Evolutionary conservation across 2,888 invertebrate genomes (phyloP).

Genomic region (Malthinus flaveolus): DNA sequence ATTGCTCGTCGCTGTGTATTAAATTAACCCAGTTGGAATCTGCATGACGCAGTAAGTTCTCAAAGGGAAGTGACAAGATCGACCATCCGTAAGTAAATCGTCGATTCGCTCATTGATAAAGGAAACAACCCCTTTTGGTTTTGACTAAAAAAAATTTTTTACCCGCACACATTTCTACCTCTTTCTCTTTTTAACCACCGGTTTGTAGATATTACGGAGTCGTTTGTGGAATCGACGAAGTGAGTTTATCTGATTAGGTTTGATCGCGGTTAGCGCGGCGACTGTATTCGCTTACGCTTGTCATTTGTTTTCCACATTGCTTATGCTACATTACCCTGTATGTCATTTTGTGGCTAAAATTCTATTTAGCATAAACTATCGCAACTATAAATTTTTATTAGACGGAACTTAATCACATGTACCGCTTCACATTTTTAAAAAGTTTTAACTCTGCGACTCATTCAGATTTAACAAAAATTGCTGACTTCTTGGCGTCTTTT

Average conservation of each 20-base stretch:
- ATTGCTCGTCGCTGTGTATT: constrained; percentile 42
- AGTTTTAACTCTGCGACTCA: too few relatives aligned
- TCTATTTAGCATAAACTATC: constrained; percentile 34
- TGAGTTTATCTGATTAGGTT: constrained; percentile 45
- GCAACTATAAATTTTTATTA: constrained; percentile 8
- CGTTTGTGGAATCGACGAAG: constrained; percentile 35
- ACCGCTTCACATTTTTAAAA: too few relatives aligned
- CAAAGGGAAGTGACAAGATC: constrained; percentile 44
- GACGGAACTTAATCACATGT: too few relatives aligned
- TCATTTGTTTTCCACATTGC: constrained; percentile 46
- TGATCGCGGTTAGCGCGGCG: constrained; percentile 41
- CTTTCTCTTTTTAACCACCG: constrained; percentile 19
- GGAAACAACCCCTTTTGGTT: constrained; percentile 33
- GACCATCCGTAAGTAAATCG: constrained; percentile 40
- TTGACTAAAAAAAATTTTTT: constrained; percentile 21
- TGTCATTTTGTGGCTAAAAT: constrained; percentile 42
- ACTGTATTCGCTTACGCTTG: constrained; percentile 43
- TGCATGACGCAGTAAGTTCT: constrained; percentile 42
- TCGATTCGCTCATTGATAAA: constrained; percentile 41
- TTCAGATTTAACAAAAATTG: too few relatives aligned
- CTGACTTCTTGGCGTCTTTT: too few relatives aligned
- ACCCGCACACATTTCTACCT: constrained; percentile 24
- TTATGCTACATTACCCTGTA: constrained; percentile 44
- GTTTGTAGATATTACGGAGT: constrained; percentile 20
- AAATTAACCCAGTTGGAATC: constrained; percentile 43